These are phyloP conservation scores for Melangyna quadrimaculata DNA, from an alignment of 2,888 invertebrate genomes.

Conservation along the genomic window DNA sequence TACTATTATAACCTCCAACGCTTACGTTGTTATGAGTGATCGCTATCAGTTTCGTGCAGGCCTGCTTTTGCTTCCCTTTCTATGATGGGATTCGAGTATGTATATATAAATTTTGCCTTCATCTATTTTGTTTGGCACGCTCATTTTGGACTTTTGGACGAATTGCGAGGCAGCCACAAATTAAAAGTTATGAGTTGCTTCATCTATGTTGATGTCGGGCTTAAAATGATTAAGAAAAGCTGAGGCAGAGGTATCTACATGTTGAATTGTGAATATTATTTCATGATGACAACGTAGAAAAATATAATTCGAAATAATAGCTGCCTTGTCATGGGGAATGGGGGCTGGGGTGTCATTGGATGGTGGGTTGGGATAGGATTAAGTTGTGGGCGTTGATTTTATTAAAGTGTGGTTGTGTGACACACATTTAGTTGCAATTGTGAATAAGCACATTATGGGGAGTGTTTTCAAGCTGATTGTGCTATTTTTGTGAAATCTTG, in stretches of 20 bases:
- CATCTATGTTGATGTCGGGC: slow-evolving; percentile 58
- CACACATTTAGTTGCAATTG: neutral
- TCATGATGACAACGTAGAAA: slow-evolving; percentile 48
- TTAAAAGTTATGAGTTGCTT: slow-evolving; percentile 55
- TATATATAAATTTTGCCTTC: neutral
- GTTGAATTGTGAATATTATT: slow-evolving; percentile 53
- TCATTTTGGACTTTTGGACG: slow-evolving; percentile 33
- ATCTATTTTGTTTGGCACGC: slow-evolving; percentile 5
- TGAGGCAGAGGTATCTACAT: slow-evolving; percentile 48
- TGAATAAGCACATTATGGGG: neutral
- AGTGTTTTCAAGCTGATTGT: slow-evolving; percentile 15
- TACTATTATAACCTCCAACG: slow-evolving; percentile 3
- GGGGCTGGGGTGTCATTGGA: neutral
- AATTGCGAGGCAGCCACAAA: slow-evolving; percentile 40
- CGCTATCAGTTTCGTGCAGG: slow-evolving; percentile 56
- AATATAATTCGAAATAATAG: slow-evolving; percentile 57
- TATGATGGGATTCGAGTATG: too few relatives aligned
- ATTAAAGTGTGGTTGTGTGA: slow-evolving; percentile 7
- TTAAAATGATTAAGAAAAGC: slow-evolving; percentile 63
- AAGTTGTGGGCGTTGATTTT: slow-evolving; percentile 25
- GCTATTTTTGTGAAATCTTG: slow-evolving; percentile 4
- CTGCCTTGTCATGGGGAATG: neutral
- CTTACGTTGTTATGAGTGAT: slow-evolving; percentile 51
- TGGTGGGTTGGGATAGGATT: neutral
- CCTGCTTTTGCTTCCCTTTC: slow-evolving; percentile 20